Base-by-base conservation (phyloP, 2,888 invertebrate genomes). In the Xanthorhoe designata region DNA sequence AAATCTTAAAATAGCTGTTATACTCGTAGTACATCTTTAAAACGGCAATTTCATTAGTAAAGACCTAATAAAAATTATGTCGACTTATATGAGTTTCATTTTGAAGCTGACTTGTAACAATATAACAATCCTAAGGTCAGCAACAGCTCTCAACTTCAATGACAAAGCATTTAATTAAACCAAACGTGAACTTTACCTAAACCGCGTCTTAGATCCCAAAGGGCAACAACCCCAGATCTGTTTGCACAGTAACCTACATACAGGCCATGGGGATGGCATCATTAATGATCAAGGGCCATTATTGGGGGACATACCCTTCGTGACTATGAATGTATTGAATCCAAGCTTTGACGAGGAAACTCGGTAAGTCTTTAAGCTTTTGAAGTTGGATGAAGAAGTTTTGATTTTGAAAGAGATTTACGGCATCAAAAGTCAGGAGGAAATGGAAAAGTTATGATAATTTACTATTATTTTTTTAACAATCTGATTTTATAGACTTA, bases 171-270 rank as follows among this genome's bases (percentile, higher is more conserved):
- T 77, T 79, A 79, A 84, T 81, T 82, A 83, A 83, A 82, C 78
- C 76, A 77, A 80, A 79, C 80, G 78, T 79, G 81, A 81, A 80
- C 73, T 83, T 81, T 71, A 78, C 77, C 78, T 75, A 69, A 61
- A 57, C 69, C 76, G 64, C 77, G 75, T 82, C 85, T 84, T 83
- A 68, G 73, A 74, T 74, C 74, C 72, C 76, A 78, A 80, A 86
- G 88, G 84, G 79, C 86, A 86, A 81, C 84, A 80, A 89, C 90
- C 92, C 89, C 82, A 73, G 77, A 69, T 72, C 85, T 92, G 91
- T 93, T 93, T 93, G 84, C 92, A 92, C 91, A 92, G 92, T 93
- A 92, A 93, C 92, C 92, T 91, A 92, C 91, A 92, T 92, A 86
- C 86, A 79, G 80, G 82, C 83, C 82, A 87, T 87, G 86, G 92